phyloP scores from a whole-genome alignment of 1,140 invertebrate species.

The silkworm (Bombyx mori) region ASM3026992v2 NC_085124.1:5506001-5506500 shows the following conservation, averaged over 20 bases:
- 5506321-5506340: conserved; percentile 67
- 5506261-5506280: conserved; percentile 45
- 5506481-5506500: conserved; percentile 53
- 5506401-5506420: conserved; percentile 32
- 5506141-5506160: conserved; percentile 73
- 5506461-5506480: conserved; percentile 54
- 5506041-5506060: conserved; percentile 43
- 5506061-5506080: conserved; percentile 56
- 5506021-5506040: conserved; percentile 34
- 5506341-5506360: conserved; percentile 69
- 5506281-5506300: conserved; percentile 21
- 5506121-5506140: conserved; percentile 72
- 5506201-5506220: conserved; percentile 49
- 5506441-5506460: conserved; percentile 38
- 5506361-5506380: conserved; percentile 60
- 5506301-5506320: conserved; percentile 25
- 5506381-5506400: conserved; percentile 42
- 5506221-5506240: conserved; percentile 44
- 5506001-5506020: conserved; percentile 50
- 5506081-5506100: conserved; percentile 55
- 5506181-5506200: conserved; percentile 65
- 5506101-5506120: conserved; percentile 58
- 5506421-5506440: conserved; percentile 26
- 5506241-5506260: conserved; percentile 64
- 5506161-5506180: conserved; percentile 42